Base-by-base conservation (phyloP, 1,140 invertebrate genomes). In the Acromyrmex heyeri region DNA sequence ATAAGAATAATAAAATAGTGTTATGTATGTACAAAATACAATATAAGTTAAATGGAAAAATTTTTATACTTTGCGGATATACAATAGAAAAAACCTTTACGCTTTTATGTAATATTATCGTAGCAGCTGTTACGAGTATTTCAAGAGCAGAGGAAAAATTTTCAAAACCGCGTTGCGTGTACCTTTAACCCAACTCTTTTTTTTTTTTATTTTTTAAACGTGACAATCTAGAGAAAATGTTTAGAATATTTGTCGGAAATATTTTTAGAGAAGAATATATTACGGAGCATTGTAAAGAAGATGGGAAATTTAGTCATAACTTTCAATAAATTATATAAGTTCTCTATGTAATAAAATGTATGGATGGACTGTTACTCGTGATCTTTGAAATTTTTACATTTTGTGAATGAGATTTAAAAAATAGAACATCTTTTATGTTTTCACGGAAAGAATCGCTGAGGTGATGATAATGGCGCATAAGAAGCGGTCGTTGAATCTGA, bases 401-500 rank as follows among this genome's bases (percentile, higher is more conserved):
- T 61, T 44, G 4, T 30, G 34, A 16, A 59, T 38, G 14, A 38
- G 34, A 12, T 34, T 18, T 14, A 27, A 57, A 30, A n/a, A n/a
- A 21, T 10, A 12, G 8, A 61, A 24, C 14, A 12, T 64, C 16
- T 12, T 30, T 21, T 30, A 3, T 24, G 21, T 24, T 21, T 73
- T 38, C 14, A 7, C 14, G 24, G 12, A 18, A 57, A n/a, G 21
- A 82, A 72, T 69, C 27, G 21, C 12, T 10, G 18, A 38, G 24
- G 7, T 27, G 69, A 50, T 21, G 61, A 67, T 79, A 79, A 79
- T 50, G 38, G 55, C 38, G n/a, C 34, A 1, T n/a, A 18, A 70
- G 53, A n/a, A 44, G 50, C 57, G 48, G 50, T 57, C 48, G 65
- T 82, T 59, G 79, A 83, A 75, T 73, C 55, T 34, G 79, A 61